Base-by-base conservation (phyloP, 2,797 vertebrate species). In the Pangasius larnaudii region DNA sequence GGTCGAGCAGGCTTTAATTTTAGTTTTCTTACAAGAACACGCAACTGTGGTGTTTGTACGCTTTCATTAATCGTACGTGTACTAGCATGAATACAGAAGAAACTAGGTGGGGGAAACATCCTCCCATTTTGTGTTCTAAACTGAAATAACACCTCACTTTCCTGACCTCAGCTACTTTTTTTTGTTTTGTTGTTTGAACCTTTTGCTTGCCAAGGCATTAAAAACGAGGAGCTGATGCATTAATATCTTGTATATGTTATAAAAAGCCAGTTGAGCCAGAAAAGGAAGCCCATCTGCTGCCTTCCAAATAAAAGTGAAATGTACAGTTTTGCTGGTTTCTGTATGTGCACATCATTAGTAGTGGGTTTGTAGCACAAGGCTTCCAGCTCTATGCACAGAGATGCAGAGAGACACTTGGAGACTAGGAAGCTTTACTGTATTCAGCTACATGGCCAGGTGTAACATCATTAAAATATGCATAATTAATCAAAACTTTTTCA, bases 381-480 rank as follows among this genome's bases (percentile, higher is more conserved):
- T 13, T 56, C 19, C 24, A 46, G 53, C 3, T 30, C 16, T 27
- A 16, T 65, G 5, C 61, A 27, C 1, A 86, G 58, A 87, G 67
- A 24, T 83, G 58, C 59, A 61, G 59, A 89, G 82, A 88, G 56
- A 87, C 67, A 46, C n/a, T 27, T 67, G 53, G 16, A 78, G 16
- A 78, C 72, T 53, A 46, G 22, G 13, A n/a, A 51, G 36, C 71
- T 42, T 72, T 72, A 19, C 10, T 42, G 8, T 39, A 72, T 42
- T 72, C 69, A 22, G 8, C 72, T 49, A 49, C 72, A 49, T 78
- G 7, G 27, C 11, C 27, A 77, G 14, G 46, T 74, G 14, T 78
- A 33, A 30, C 75, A 19, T 53, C n/a, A 9, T 56, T 53, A 53
- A 51, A 33, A n/a, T 30, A 56, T 85, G 1, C 27, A 14, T 16